A percentile compares a stretch with the other conserved stretches of the same genome.
These are phyloP conservation scores for Seira musarum DNA, from an alignment of 2,888 invertebrate species.

Conservation along the genomic window DNA sequence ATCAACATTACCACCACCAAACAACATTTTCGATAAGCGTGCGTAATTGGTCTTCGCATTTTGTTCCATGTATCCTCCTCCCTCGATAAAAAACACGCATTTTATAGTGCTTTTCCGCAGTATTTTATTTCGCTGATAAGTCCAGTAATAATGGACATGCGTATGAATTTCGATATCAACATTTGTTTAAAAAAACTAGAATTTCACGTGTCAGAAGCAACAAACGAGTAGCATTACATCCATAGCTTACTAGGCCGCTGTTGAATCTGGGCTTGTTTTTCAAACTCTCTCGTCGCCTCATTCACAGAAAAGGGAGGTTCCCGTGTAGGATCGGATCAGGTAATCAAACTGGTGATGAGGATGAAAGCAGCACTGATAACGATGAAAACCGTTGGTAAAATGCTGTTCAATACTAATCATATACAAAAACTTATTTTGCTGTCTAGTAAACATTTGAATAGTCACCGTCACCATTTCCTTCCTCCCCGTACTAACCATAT, in stretches of 20 bases:
- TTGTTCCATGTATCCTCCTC: slow-evolving; percentile 1
- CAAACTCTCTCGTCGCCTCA: slow-evolving; percentile 1
- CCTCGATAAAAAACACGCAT: slow-evolving; percentile 15
- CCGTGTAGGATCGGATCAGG: slow-evolving; percentile 12
- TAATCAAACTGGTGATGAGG: slow-evolving; percentile 12
- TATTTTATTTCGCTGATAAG: background rate
- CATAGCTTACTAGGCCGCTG: too few relatives aligned
- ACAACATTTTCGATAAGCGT: slow-evolving; percentile 24
- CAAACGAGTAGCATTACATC: background rate
- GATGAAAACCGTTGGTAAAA: background rate
- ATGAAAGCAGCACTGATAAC: background rate
- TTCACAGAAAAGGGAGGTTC: slow-evolving; percentile 7
- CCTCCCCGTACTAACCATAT: too few relatives aligned
- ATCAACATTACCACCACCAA: slow-evolving; percentile 2
- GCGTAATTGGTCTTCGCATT: slow-evolving; percentile 35
- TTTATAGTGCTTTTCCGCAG: slow-evolving; percentile 5
- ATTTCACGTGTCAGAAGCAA: slow-evolving; percentile 11
- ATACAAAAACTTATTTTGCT: background rate
- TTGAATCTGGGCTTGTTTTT: too few relatives aligned
- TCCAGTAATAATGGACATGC: slow-evolving; percentile 8
- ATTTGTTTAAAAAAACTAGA: too few relatives aligned
- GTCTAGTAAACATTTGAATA: background rate
- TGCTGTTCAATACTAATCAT: background rate
- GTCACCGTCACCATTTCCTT: background rate
- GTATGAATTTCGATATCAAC: background rate